Conservation (phyloP, 2,113 vertebrate species). For the Albula glossodonta region DNA sequence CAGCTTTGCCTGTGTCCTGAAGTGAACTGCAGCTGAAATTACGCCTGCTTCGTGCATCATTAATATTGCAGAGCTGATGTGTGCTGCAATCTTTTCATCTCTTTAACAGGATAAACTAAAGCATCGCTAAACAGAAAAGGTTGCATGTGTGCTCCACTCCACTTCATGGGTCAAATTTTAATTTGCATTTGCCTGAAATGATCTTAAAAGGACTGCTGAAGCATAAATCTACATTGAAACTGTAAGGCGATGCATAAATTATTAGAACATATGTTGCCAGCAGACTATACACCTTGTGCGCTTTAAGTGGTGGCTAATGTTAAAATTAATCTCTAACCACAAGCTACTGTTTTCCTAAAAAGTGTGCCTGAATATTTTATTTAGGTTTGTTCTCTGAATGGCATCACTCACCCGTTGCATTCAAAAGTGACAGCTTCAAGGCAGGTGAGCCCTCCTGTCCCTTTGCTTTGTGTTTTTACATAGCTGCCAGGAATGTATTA, state of each 20-base stretch:
- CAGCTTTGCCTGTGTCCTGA: not conserved
- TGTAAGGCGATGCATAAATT: not conserved
- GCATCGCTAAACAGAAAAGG: not conserved
- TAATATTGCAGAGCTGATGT: not conserved
- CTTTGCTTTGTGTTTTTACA: too few relatives aligned
- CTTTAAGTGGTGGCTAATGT: too few relatives aligned
- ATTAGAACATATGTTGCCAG: not conserved
- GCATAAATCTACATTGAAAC: not conserved
- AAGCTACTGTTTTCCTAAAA: too few relatives aligned
- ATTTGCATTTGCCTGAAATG: not conserved
- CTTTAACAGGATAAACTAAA: not conserved
- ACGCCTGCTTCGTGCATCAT: not conserved
- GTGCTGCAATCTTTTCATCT: slow-evolving; percentile 6
- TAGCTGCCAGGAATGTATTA: too few relatives aligned
- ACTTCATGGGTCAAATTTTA: not conserved
- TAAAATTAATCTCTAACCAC: too few relatives aligned
- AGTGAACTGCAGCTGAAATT: not conserved
- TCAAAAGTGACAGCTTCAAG: too few relatives aligned
- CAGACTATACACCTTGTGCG: too few relatives aligned
- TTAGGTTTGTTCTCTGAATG: too few relatives aligned
- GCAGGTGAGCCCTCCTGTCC: too few relatives aligned
- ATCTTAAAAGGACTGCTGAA: not conserved
- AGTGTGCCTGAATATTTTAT: too few relatives aligned
- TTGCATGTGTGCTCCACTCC: not conserved
- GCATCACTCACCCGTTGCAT: too few relatives aligned